These are phyloP conservation scores for Episyrphus balteatus DNA, from an alignment of 1,140 invertebrate genomes.

Conservation along the genomic window DNA sequence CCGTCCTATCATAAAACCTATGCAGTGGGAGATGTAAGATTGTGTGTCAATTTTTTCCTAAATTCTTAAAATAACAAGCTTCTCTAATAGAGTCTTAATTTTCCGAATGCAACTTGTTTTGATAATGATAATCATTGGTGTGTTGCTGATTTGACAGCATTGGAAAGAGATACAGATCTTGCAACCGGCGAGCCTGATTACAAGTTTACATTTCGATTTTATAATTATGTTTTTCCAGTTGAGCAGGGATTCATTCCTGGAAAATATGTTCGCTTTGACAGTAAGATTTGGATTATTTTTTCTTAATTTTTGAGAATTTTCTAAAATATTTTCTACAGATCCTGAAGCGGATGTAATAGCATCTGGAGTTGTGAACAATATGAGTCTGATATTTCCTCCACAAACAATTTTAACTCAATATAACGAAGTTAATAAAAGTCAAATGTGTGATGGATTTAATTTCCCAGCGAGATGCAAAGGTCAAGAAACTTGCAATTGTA, in stretches of 20 bases:
- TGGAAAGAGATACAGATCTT: slow-evolving; percentile 2
- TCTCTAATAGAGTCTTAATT: slow-evolving; percentile 1
- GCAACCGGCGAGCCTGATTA: slow-evolving; percentile 4
- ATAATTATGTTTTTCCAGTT: slow-evolving; percentile 6
- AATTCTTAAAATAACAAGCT: too few species aligned
- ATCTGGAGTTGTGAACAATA: slow-evolving; percentile 42
- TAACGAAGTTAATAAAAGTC: slow-evolving; percentile 33
- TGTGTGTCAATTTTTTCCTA: background rate
- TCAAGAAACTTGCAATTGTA: slow-evolving; percentile 8
- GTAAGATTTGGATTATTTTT: background rate
- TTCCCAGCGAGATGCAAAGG: slow-evolving; percentile 8
- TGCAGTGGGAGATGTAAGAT: slow-evolving; percentile 2
- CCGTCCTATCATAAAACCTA: slow-evolving; percentile 5
- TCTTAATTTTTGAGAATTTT: too few species aligned
- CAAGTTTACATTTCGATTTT: slow-evolving; percentile 5
- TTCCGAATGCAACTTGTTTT: slow-evolving; percentile 5
- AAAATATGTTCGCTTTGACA: slow-evolving; percentile 5
- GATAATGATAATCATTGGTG: slow-evolving; percentile 3
- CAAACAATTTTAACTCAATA: slow-evolving; percentile 46
- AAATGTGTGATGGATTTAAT: slow-evolving; percentile 15
- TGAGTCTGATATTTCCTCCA: slow-evolving; percentile 48
- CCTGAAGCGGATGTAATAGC: slow-evolving; percentile 7
- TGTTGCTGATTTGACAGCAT: slow-evolving; percentile 3
- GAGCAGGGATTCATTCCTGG: slow-evolving; percentile 4
- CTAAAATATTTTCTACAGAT: background rate